phyloP scores from a whole-genome alignment of 2,888 invertebrate species.

The Trileptium ribeirensis region DNA sequence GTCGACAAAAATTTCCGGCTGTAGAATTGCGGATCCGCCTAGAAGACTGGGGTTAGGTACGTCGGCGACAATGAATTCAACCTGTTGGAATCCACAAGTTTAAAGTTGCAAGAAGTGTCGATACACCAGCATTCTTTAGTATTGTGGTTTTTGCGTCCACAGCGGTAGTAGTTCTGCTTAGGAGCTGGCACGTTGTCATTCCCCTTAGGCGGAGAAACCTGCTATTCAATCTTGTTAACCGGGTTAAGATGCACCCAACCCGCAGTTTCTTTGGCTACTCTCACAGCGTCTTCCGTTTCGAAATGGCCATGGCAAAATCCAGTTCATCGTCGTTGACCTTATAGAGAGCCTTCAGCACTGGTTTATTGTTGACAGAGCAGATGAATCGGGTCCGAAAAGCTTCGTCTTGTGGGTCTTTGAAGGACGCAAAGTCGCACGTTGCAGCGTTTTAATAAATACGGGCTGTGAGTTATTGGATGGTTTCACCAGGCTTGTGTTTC shows the following conservation, averaged over 20 bases:
- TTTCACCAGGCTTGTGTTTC: slow-evolving; percentile 32
- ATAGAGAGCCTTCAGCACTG: slow-evolving; percentile 33
- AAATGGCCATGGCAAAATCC: slow-evolving; percentile 27
- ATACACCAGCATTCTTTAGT: slow-evolving; percentile 15
- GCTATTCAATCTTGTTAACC: slow-evolving; percentile 26
- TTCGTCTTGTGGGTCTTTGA: slow-evolving; percentile 32
- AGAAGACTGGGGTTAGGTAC: background rate
- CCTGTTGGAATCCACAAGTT: too few relatives aligned
- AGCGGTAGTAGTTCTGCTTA: background rate
- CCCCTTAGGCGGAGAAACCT: background rate
- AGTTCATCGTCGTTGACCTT: slow-evolving; percentile 31
- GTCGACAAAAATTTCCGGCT: background rate
- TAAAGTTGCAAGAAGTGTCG: slow-evolving; percentile 16
- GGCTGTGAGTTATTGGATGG: slow-evolving; percentile 31
- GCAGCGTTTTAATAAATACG: slow-evolving; percentile 33
- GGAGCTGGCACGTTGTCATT: background rate
- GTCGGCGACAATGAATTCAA: background rate
- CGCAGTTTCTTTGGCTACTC: slow-evolving; percentile 32
- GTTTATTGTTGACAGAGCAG: slow-evolving; percentile 30
- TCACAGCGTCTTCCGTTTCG: slow-evolving; percentile 35
- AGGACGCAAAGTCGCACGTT: slow-evolving; percentile 32
- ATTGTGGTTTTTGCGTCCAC: background rate
- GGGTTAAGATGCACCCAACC: slow-evolving; percentile 20
- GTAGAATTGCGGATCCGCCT: background rate
- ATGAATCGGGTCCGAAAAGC: slow-evolving; percentile 35